Percentiles rank a stretch among this genome's conserved stretches.
Conservation (phyloP, 2,888 invertebrate species). For the Phaedon cochleariae region DNA sequence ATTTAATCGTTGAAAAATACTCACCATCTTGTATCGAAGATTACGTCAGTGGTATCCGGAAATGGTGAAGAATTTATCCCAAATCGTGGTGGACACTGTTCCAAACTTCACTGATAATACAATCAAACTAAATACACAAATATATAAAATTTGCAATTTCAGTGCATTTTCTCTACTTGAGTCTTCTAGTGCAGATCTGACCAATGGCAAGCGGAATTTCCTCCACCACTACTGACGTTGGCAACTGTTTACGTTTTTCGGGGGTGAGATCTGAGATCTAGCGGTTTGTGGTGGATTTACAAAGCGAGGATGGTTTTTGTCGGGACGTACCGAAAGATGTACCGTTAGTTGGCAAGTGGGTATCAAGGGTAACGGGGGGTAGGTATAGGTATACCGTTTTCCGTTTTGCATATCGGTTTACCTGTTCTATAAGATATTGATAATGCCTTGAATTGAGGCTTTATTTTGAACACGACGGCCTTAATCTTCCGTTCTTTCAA, state of each 20-base stretch:
- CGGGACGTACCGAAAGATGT: slow-evolving; percentile 14
- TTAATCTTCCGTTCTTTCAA: no score
- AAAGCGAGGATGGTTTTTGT: slow-evolving; percentile 29
- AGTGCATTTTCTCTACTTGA: slow-evolving; percentile 20
- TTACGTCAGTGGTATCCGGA: background rate
- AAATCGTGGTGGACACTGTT: background rate
- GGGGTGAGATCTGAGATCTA: slow-evolving; percentile 6
- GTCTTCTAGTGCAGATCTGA: slow-evolving; percentile 18
- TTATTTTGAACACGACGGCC: no score
- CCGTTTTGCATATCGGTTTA: slow-evolving; percentile 18
- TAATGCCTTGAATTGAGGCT: background rate
- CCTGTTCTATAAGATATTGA: background rate
- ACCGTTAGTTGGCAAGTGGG: background rate
- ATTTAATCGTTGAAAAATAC: background rate
- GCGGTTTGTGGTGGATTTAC: slow-evolving; percentile 27
- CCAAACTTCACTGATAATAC: slow-evolving; percentile 12
- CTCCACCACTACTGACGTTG: slow-evolving; percentile 23
- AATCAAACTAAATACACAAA: slow-evolving; percentile 17
- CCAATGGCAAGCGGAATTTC: slow-evolving; percentile 26
- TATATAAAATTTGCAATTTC: slow-evolving; percentile 20
- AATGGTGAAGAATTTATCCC: background rate
- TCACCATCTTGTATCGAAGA: background rate
- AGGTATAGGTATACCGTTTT: slow-evolving; percentile 4
- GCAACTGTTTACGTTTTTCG: slow-evolving; percentile 21
- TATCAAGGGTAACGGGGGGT: background rate